Evolutionary conservation across 2,797 vertebrate genomes (phyloP), one percentile per base, ranked within the genome.

Genomic region (Chlorospingus flavigularis): DNA sequence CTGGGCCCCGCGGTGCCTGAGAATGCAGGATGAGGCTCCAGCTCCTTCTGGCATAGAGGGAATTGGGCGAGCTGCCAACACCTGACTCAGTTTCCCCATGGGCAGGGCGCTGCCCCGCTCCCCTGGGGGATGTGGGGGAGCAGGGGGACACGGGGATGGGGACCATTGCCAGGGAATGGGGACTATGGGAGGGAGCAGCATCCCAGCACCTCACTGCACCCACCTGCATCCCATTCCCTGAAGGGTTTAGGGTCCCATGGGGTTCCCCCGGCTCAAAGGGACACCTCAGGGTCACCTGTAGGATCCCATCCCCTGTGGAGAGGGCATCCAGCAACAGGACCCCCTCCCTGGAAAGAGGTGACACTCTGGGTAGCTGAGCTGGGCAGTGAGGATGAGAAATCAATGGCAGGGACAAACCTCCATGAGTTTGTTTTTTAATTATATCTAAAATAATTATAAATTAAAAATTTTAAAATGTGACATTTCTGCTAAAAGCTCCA

Each of bases 311-410:
- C 17, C 17, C 55, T 20, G n/a, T 8, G 24, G 20, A 31, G 20
- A 6, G 3, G 13, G 3, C 20, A 11, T 1, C n/a, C 30, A 57
- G 61, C 11, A 9, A 17, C 6, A 9, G 12, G 42, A 33, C 0
- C 5, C 9, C 3, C 2, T 15, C 25, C 39, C 9, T 3, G 10
- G 25, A 18, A 28, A 48, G 13, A 5, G 20, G 7, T 3, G n/a
- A 26, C 63, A 23, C 13, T 35, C 18, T 4, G 28, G 19, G 18
- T 3, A 10, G 10, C 40, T 37, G 55, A 37, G 17, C 11, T 17
- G n/a, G 57, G 37, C 24, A 20, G n/a, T 25, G n/a, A 10, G 43
- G 15, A 17, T 54, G 6, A 54, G 57, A 62, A 66, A 31, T 13
- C 13, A 19, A 39, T 1, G 28, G 3, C 28, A 30, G 40, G 13